Percentiles rank a stretch among this genome's conserved stretches.
phyloP scores from a whole-genome alignment of 1,140 invertebrate species.

The Hyphantria cunea region DNA sequence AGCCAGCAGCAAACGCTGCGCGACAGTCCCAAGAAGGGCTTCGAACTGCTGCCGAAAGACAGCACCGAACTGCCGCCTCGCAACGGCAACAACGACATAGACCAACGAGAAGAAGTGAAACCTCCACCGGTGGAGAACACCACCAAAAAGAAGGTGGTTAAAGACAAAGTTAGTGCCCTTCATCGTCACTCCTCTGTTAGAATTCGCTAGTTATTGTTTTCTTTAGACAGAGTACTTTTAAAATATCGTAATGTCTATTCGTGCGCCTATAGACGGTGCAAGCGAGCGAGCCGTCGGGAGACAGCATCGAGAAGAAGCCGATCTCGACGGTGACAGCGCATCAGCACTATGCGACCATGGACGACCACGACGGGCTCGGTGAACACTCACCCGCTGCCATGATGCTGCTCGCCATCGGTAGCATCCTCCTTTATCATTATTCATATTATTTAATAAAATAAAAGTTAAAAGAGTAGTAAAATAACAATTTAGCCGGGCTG shows the following conservation, averaged over 20 bases:
- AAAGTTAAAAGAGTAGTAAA: no score
- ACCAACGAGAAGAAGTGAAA: slow-evolving; percentile 33
- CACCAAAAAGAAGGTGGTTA: neutral
- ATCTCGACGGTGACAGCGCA: slow-evolving; percentile 30
- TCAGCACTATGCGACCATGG: slow-evolving; percentile 34
- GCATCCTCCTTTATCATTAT: neutral
- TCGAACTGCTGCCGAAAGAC: slow-evolving; percentile 46
- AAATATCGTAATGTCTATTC: no score
- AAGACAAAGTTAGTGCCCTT: slow-evolving; percentile 3
- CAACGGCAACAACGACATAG: slow-evolving; percentile 11
- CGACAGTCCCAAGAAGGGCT: slow-evolving; percentile 68
- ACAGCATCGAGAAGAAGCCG: slow-evolving; percentile 11
- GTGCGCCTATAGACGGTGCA: slow-evolving; percentile 11
- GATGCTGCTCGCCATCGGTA: slow-evolving; percentile 90
- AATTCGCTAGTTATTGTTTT: no score
- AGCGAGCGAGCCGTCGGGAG: slow-evolving; percentile 12
- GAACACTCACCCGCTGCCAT: slow-evolving; percentile 90
- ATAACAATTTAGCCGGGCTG: no score
- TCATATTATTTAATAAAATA: neutral
- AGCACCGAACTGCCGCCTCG: slow-evolving; percentile 3
- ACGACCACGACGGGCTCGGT: slow-evolving; percentile 83
- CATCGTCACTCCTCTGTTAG: no score
- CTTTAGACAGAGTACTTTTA: no score
- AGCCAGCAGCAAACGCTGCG: slow-evolving; percentile 56
- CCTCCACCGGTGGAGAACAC: slow-evolving; percentile 10